Evolutionary conservation across 2,797 vertebrate genomes (phyloP), one percentile per base, ranked within the genome.

Genomic region (Fundulus diaphanus): DNA sequence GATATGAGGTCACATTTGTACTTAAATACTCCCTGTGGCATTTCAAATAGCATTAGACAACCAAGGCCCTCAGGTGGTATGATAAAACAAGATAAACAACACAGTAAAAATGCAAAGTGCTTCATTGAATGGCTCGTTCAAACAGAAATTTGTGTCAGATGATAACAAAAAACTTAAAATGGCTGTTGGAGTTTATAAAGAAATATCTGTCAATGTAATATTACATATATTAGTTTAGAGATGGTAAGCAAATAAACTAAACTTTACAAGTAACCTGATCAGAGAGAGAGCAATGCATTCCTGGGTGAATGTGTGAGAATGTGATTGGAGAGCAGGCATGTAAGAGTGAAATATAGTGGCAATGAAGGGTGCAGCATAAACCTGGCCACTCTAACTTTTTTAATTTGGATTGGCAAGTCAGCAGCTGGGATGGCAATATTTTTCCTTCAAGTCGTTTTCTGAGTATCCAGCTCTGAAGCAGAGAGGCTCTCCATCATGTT

Each of bases 401-500:
- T 90, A 90, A 94, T 93, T 95, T 93, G 92, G 92, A 94, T 92
- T 92, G 93, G 93, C 92, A 92, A 92, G 90, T 90, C 87, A 85
- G 78, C 85, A 87, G 86, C 87, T 86, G 70, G 76, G 74, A 82
- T 65, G 81, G 86, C 83, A 61, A 71, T 94, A 93, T 93, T 92
- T 94, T 91, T 90, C 84, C 85, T 80, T 75, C 70, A 70, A 88
- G 89, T 87, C 79, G 74, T 89, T 92, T 91, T 92, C 88, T 88
- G 90, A 91, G 90, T 86, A 87, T 92, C 86, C 82, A 80, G 86
- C 87, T 90, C 87, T 35, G 76, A 72, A 72, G 85, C 86, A 70
- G 90, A 94, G 94, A 92, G 93, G 85, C 93, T 92, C 92, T 95
- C 92, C 89, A 95, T 96, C 95, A 95, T 87, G 82, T 72, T 82